These are phyloP conservation scores for Sinocyclocheilus rhinocerous DNA, from an alignment of 2,113 vertebrate species.

Conservation along the genomic window DNA sequence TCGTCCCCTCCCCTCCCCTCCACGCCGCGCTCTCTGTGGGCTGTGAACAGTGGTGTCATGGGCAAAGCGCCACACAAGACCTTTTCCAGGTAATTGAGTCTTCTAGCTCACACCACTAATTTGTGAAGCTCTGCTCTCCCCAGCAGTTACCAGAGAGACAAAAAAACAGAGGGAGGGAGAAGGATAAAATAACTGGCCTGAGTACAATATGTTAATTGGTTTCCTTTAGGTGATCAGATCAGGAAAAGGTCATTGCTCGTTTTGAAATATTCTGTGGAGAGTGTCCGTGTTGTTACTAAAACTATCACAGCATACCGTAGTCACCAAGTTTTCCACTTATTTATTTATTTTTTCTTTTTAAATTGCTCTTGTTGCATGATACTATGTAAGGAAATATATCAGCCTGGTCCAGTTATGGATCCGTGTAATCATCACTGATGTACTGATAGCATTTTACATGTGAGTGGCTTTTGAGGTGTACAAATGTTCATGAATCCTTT, in stretches of 20 bases:
- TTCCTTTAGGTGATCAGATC: conserved; percentile 67
- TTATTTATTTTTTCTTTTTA: too few species aligned
- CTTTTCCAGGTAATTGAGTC: conserved; percentile 79
- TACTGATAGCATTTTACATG: not conserved
- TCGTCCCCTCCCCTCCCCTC: not conserved
- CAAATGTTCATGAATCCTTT: not conserved
- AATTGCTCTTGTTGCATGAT: not conserved
- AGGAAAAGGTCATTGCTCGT: conserved; percentile 69
- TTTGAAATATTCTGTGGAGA: conserved; percentile 62
- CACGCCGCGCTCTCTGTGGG: not conserved
- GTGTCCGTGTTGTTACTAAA: conserved; percentile 62
- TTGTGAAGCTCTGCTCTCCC: conserved; percentile 69
- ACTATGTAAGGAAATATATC: not conserved
- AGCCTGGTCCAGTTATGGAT: not conserved
- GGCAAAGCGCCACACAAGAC: conserved; percentile 57
- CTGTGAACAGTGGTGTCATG: conserved; percentile 29
- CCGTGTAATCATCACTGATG: not conserved
- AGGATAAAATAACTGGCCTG: conserved; percentile 66
- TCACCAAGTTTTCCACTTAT: conserved; percentile 24
- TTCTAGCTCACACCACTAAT: conserved; percentile 75
- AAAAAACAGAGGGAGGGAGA: conserved; percentile 51
- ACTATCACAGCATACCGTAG: conserved; percentile 62
- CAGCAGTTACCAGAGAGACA: conserved; percentile 70
- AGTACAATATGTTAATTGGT: conserved; percentile 77
- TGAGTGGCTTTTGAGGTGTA: not conserved